Conservation (phyloP, 2,888 invertebrate genomes). For the Lithosia quadra region DNA sequence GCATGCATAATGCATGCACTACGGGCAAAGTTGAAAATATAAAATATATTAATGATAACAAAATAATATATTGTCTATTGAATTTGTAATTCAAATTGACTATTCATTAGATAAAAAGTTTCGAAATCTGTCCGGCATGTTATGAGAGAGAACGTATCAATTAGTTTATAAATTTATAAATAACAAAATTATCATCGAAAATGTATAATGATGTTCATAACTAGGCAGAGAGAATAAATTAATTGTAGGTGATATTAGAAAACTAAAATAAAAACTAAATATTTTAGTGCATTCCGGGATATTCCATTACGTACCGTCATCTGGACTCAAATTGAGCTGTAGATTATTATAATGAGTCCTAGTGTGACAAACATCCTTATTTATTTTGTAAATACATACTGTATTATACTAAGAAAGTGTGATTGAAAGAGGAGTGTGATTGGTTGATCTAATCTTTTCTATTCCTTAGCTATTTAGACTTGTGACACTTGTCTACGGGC, state of each 20-base stretch:
- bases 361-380: no score
- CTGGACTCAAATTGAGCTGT: no score
- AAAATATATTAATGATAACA: neutral
- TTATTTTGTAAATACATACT: no score
- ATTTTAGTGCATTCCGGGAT: no score
- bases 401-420: no score
- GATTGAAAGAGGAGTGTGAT: no score
- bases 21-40: neutral
- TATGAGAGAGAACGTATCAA: constrained; percentile 3
- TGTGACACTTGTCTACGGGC: no score
- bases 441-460: no score
- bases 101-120: constrained; percentile 1
- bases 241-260: neutral
- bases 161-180: neutral
- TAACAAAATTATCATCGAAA: neutral
- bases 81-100: constrained; percentile 23
- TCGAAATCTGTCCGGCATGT: neutral
- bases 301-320: no score
- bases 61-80: constrained; percentile 12
- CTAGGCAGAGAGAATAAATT: neutral
- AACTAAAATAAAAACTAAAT: neutral
- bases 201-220: neutral
- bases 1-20: constrained; percentile 5
- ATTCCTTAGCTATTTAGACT: no score
- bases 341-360: no score